Evolutionary conservation across 2,888 invertebrate genomes (phyloP), one percentile per base, ranked within the genome.

Genomic region (Thera britannica): DNA sequence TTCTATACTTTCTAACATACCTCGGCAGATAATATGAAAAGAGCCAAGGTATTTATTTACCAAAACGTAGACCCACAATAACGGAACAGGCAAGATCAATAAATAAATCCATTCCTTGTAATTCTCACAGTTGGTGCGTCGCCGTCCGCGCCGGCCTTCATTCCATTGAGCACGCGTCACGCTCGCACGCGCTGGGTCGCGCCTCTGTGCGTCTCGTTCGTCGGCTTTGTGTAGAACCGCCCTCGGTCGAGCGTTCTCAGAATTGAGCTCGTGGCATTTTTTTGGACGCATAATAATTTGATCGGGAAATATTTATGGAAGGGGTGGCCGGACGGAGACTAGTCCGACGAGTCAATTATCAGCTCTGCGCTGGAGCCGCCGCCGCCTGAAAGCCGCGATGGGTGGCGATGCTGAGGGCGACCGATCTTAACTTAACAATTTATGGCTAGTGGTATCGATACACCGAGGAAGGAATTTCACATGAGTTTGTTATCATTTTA

Each of bases 291-390:
- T 91, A 90, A 92, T 92, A 92, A 93, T 93, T 93, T 92, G 91
- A 93, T 93, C 89, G 92, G 93, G 92, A 92, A 93, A 93, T 93
- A 93, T 93, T 93, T 92, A 92, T 92, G 90, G 92, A 92, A 90
- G 88, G 92, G 91, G 90, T 90, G 90, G 86, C 87, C 88, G 90
- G 88, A 85, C 90, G 87, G 83, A 79, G 77, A 84, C 83, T 83
- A 81, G 88, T 83, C 83, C 79, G 84, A 92, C 92, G 89, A 90
- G 92, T 92, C 91, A 93, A 93, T 93, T 93, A 93, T 88, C 90
- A 86, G 86, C 75, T 83, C 79, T 76, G 79, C 81, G 78, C 79
- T 75, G 75, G 62, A 61, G 54, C 80, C 61, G 65, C 80, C 58
- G 65, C 60, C 58, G 80, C 84, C 89, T 88, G 89, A 90, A 90